Conservation (phyloP, 2,797 vertebrate genomes). For the Lepilemur ruficaudatus region DNA sequence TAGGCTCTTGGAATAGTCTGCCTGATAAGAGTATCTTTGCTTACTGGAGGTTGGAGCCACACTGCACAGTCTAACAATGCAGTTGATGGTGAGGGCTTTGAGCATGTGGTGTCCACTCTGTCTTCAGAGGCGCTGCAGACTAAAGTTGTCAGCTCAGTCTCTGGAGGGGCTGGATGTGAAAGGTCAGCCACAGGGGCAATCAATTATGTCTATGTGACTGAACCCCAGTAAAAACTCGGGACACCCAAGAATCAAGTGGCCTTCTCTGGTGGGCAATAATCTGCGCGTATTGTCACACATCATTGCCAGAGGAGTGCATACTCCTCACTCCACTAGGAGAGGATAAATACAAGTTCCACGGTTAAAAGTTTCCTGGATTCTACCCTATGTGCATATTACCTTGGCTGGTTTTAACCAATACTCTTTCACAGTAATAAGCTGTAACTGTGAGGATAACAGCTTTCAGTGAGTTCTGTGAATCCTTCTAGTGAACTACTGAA, state of each 20-base stretch:
- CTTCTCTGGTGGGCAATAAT: neutral
- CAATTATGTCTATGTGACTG: neutral
- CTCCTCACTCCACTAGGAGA: neutral
- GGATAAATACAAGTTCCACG: neutral
- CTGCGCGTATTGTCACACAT: neutral
- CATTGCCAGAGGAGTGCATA: neutral
- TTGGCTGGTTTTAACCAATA: neutral
- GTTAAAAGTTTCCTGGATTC: neutral
- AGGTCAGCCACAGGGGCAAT: neutral
- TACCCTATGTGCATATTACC: neutral
- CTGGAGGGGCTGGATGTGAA: neutral
- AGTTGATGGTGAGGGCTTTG: neutral
- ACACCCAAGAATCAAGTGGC: neutral
- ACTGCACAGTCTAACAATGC: neutral
- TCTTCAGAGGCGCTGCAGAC: neutral
- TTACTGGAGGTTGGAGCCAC: neutral
- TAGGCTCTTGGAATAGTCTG: neutral
- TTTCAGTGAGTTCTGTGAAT: neutral
- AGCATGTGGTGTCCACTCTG: neutral
- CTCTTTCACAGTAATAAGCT: neutral
- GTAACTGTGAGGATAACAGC: neutral
- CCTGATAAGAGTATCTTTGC: neutral
- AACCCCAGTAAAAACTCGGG: neutral
- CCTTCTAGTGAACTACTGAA: neutral
- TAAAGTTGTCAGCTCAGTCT: neutral